phyloP scores from a whole-genome alignment of 2,888 invertebrate genomes.

The Eupeodes latifasciatus region DNA sequence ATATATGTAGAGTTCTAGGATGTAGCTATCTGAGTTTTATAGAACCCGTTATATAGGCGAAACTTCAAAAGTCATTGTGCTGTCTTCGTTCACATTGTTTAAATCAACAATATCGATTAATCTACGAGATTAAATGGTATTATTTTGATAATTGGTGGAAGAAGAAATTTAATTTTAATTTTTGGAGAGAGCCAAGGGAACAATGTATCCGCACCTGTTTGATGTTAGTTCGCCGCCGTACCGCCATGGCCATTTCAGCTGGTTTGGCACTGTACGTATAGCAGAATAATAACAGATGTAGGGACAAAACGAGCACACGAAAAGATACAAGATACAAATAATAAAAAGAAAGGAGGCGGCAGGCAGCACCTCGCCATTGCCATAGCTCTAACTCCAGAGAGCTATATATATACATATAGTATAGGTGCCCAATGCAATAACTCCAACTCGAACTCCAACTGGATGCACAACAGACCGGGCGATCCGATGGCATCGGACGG shows the following conservation, averaged over 20 bases:
- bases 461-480: slow-evolving; percentile 25
- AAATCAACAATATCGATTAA: too few species aligned
- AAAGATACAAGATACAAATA: slow-evolving; percentile 71
- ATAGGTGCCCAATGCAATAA: neutral
- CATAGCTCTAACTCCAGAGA: neutral
- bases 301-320: slow-evolving; percentile 65
- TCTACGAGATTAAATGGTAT: too few species aligned
- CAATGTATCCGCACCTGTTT: neutral
- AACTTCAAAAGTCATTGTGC: too few species aligned
- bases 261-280: slow-evolving; percentile 19
- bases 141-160: too few species aligned
- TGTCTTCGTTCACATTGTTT: too few species aligned
- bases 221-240: neutral
- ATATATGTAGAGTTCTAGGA: too few species aligned
- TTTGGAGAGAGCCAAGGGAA: too few species aligned
- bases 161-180: too few species aligned
- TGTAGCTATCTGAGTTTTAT: too few species aligned
- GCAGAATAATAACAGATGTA: slow-evolving; percentile 63
- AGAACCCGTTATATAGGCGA: too few species aligned
- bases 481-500: slow-evolving; percentile 38
- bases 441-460: slow-evolving; percentile 11
- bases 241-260: slow-evolving; percentile 29
- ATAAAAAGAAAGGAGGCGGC: slow-evolving; percentile 61
- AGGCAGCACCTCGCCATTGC: slow-evolving; percentile 14
- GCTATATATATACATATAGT: neutral